Base-by-base conservation (phyloP, 2,888 invertebrate genomes). In the Drosophila gaucha region DNA sequence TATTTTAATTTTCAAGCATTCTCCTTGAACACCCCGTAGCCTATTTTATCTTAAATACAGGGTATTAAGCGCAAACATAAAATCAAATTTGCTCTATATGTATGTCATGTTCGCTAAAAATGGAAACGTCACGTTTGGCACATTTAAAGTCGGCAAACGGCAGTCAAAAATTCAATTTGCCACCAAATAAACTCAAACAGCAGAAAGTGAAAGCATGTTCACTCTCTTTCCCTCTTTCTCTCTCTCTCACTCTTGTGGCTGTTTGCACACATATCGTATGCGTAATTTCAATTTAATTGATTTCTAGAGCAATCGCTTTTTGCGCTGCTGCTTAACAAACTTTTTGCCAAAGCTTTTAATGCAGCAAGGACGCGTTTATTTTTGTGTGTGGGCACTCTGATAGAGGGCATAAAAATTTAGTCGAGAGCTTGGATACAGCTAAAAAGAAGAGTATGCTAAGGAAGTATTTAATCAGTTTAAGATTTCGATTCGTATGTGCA, bases 281-380 rank as follows among this genome's bases (percentile, higher is more conserved):
- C 85, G 83, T 83, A 80, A 83, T 85, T 84, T 86, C 69, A 75
- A 70, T 78, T 86, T 79, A 85, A 85, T 85, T 85, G 86, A 84
- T 84, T 85, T 79, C 55, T 43, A 66, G 69, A 57, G 78, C 68
- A 74, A 60, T 60, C 58, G 59, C 62, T 67, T 63, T 64, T 50
- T 55, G 43, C 49, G 47, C 62, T 46, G 47, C 20, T 55, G 54
- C 57, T 59, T 60, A 67, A 54, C 50, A 69, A 82, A 80, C 71
- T 83, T 84, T 75, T 70, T 52, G 33, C 51, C 63, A 74, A 77
- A 65, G 80, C 82, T 80, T 74, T 80, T 72, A 80, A 65, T 63
- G 57, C 60, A 39, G 44, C 70, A 73, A 65, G 69, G 55, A 62
- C 79, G 59, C 35, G 47, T 64, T 38, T 50, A 31, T 44, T 57